Conservation (phyloP, 2,888 invertebrate genomes). For the Apamea crenata region DNA sequence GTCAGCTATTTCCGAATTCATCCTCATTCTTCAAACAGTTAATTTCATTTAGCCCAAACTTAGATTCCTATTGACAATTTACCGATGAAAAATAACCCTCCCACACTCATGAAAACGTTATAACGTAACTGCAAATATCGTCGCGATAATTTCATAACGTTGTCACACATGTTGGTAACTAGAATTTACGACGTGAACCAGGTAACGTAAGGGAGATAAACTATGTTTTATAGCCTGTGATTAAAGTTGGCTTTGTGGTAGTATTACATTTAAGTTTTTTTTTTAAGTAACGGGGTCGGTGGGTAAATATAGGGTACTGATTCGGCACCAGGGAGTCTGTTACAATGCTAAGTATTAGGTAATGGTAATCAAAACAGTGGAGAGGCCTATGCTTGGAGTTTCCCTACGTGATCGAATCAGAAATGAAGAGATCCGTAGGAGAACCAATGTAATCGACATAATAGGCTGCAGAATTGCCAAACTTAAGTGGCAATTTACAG, state of each 20-base stretch:
- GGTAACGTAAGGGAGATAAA: constrained; percentile 53
- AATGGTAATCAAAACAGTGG: too few species aligned
- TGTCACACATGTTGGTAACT: constrained; percentile 45
- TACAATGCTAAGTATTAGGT: not conserved
- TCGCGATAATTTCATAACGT: constrained; percentile 52
- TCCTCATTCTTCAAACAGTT: too few species aligned
- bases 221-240: constrained; percentile 51
- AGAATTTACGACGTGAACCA: constrained; percentile 53
- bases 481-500: too few species aligned
- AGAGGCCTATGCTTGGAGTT: not conserved
- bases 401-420: not conserved
- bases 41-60: not conserved
- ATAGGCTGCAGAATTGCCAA: too few species aligned
- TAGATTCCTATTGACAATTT: not conserved
- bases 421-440: too few species aligned
- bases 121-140: constrained; percentile 19
- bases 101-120: constrained; percentile 7
- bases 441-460: too few species aligned
- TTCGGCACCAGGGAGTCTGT: not conserved
- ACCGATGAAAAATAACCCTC: constrained; percentile 15
- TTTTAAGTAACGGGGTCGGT: constrained; percentile 1
- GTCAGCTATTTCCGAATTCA: not conserved
- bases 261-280: constrained; percentile 23
- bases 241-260: constrained; percentile 41
- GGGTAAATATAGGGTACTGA: not conserved